Evolutionary conservation across 2,797 vertebrate species (phyloP).

Genomic region (Myripristis jacobus): DNA sequence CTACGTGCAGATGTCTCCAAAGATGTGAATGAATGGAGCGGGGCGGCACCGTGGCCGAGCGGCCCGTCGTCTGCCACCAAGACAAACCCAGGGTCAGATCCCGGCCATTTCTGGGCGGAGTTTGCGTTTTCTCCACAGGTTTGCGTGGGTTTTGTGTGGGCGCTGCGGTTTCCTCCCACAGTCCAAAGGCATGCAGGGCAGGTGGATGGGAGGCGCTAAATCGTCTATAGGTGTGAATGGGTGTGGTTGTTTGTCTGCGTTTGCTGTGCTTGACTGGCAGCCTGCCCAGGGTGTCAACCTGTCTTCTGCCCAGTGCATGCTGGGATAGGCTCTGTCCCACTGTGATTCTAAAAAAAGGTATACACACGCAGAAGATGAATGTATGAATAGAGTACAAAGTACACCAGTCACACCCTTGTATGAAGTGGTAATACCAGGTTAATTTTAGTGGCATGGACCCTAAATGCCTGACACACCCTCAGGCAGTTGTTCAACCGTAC

Average conservation of each 20-base stretch:
- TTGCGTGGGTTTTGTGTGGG: constrained; percentile 4
- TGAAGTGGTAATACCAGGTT: constrained; percentile 3
- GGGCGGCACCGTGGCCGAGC: background rate
- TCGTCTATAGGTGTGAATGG: background rate
- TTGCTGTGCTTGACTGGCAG: constrained; percentile 6
- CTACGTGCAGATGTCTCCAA: constrained; percentile 7
- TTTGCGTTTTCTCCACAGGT: background rate
- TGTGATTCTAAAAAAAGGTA: background rate
- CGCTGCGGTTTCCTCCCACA: background rate
- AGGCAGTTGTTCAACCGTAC: constrained; percentile 37
- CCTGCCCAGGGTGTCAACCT: constrained; percentile 16
- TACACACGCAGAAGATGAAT: background rate
- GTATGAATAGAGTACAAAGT: background rate
- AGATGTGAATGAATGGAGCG: constrained; percentile 23
- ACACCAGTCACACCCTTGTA: background rate
- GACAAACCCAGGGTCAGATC: background rate
- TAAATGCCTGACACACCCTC: constrained; percentile 30
- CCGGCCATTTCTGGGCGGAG: background rate
- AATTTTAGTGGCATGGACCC: constrained; percentile 32
- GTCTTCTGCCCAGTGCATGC: background rate
- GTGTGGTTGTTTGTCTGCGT: constrained; percentile 4
- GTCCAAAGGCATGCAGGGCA: background rate
- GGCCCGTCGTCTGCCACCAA: background rate
- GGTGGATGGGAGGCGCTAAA: background rate
- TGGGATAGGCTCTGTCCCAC: background rate